A percentile compares a stretch with the other conserved stretches of the same genome.
phyloP scores from a whole-genome alignment of 1,140 invertebrate genomes.

The Sarcophaga peregrina region DNA sequence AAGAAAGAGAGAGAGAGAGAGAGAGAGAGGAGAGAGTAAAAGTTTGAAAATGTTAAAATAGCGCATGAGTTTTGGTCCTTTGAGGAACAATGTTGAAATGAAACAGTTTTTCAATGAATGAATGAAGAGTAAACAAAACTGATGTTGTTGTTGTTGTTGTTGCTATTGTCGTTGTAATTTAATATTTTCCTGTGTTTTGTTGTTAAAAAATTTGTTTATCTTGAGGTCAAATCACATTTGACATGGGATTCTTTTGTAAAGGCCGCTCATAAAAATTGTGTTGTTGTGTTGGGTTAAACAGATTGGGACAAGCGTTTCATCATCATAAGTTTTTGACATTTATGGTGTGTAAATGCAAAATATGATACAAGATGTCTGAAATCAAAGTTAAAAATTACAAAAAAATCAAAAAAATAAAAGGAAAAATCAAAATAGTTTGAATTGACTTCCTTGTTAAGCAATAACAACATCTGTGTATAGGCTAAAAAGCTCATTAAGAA shows the following conservation, averaged over 20 bases:
- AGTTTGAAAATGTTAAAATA: neutral
- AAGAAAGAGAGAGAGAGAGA: neutral
- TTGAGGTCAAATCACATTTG: slow-evolving; percentile 4
- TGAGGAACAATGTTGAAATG: neutral
- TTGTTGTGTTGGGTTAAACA: neutral
- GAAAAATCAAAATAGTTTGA: too few species aligned
- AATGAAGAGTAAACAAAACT: neutral
- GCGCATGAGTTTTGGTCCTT: neutral
- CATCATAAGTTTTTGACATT: neutral
- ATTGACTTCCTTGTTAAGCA: too few species aligned
- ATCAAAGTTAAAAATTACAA: neutral
- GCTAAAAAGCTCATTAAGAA: too few species aligned
- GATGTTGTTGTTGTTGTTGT: too few species aligned
- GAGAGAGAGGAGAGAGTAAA: neutral
- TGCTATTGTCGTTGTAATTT: too few species aligned
- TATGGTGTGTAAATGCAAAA: neutral
- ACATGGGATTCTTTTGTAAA: neutral
- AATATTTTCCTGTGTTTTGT: too few species aligned
- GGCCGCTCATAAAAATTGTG: neutral
- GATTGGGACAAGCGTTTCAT: neutral
- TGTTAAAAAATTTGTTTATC: neutral
- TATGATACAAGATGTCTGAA: neutral
- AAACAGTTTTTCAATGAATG: neutral
- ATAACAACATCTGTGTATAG: too few species aligned
- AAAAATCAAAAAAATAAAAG: neutral